These are phyloP conservation scores for Macquaria ambigua DNA, from an alignment of 2,113 vertebrate genomes.

Conservation along the genomic window DNA sequence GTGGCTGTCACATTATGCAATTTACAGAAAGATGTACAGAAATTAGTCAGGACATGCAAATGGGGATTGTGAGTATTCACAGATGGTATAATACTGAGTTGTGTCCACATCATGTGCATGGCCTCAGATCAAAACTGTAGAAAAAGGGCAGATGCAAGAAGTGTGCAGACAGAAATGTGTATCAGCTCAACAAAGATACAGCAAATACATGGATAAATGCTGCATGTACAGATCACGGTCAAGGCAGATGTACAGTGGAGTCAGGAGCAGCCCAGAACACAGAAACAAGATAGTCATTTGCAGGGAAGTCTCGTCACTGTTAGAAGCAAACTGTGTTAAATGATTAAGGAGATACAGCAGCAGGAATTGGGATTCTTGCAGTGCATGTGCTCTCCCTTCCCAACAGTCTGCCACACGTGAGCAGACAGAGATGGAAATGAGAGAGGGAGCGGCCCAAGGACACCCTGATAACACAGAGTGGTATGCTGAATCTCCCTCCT, in stretches of 20 bases:
- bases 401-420: slow-evolving; percentile 54
- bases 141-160: slow-evolving; percentile 1
- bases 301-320: neutral
- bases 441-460: slow-evolving; percentile 61
- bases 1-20: neutral
- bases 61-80: neutral
- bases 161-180: neutral
- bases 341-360: slow-evolving; percentile 13
- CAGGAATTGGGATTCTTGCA: neutral
- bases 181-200: neutral
- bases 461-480: slow-evolving; percentile 53
- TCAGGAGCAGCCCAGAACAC: neutral
- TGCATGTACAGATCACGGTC: neutral
- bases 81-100: neutral
- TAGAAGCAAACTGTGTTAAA: neutral
- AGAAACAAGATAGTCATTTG: neutral
- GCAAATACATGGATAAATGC: neutral
- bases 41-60: neutral
- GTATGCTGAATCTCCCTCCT: slow-evolving; percentile 42
- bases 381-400: slow-evolving; percentile 18
- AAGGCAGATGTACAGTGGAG: neutral
- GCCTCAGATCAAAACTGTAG: neutral
- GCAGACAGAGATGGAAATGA: slow-evolving; percentile 57
- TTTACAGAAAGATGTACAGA: neutral
- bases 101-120: neutral